A percentile compares a stretch with the other conserved stretches of the same genome.
Conservation (phyloP, 2,888 invertebrate species). For the Microplitis deprimator region DNA sequence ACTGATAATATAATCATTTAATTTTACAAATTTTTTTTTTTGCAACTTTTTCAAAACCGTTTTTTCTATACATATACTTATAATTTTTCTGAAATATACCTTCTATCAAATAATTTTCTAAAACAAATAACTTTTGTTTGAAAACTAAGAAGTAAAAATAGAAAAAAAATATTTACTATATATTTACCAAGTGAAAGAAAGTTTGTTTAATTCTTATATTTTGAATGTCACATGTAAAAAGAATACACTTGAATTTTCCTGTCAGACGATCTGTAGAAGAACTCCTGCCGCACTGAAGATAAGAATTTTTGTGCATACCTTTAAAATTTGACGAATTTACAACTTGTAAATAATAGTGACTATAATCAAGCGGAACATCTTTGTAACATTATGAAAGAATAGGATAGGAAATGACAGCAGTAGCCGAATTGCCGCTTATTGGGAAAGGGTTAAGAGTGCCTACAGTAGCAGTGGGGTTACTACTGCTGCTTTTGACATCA, state of each 20-base stretch:
- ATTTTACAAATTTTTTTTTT: no score
- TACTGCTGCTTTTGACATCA: slow-evolving; percentile 8
- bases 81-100: no score
- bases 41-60: no score
- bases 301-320: slow-evolving; percentile 25
- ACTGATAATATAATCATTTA: no score
- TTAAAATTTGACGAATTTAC: slow-evolving; percentile 63
- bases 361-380: slow-evolving; percentile 62
- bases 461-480: slow-evolving; percentile 58
- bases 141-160: background rate
- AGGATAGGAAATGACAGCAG: slow-evolving; percentile 55
- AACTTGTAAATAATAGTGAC: slow-evolving; percentile 62
- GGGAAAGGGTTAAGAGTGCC: slow-evolving; percentile 43
- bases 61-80: no score
- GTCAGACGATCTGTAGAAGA: background rate
- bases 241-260: background rate
- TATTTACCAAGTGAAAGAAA: background rate
- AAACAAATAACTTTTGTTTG: no score
- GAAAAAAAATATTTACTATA: background rate
- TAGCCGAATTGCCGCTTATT: slow-evolving; percentile 49
- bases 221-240: background rate
- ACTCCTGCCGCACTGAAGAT: background rate
- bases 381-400: slow-evolving; percentile 56
- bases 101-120: no score
- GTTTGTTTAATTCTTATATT: background rate